These are phyloP conservation scores for Hydra vulgaris DNA, from an alignment of 30 jellyfish, hydroid and myxozoan species.

Conservation along the genomic window DNA sequence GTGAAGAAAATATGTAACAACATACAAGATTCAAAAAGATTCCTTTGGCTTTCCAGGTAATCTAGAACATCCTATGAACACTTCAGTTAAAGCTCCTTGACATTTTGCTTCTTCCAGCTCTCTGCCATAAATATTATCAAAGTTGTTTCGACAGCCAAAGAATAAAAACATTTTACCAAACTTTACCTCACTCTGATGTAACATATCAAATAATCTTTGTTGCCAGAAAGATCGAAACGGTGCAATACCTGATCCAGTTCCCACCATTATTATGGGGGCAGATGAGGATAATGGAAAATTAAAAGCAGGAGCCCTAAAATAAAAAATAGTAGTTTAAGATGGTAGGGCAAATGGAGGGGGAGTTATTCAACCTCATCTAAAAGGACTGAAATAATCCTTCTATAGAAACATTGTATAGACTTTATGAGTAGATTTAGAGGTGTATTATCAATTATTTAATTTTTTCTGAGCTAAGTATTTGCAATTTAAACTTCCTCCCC, in stretches of 20 bases:
- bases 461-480: too few species aligned
- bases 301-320: slow-evolving; percentile 46
- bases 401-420: too few species aligned
- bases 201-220: slow-evolving; percentile 26
- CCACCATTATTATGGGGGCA: slow-evolving; percentile 72
- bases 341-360: too few species aligned
- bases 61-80: neutral
- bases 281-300: slow-evolving; percentile 61
- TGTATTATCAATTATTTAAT: too few species aligned
- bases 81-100: neutral
- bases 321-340: too few species aligned
- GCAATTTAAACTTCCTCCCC: too few species aligned
- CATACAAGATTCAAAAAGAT: neutral
- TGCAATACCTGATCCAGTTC: slow-evolving; percentile 96
- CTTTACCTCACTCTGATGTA: slow-evolving; percentile 33
- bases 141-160: slow-evolving; percentile 78
- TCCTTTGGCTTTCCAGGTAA: neutral
- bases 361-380: too few species aligned
- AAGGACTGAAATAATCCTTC: too few species aligned
- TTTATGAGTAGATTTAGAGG: too few species aligned
- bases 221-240: slow-evolving; percentile 91
- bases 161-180: slow-evolving; percentile 47
- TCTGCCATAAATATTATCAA: neutral
- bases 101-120: neutral
- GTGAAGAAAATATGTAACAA: neutral